phyloP scores from a whole-genome alignment of 2,113 vertebrate genomes.

The Puntigrus tetrazona region DNA sequence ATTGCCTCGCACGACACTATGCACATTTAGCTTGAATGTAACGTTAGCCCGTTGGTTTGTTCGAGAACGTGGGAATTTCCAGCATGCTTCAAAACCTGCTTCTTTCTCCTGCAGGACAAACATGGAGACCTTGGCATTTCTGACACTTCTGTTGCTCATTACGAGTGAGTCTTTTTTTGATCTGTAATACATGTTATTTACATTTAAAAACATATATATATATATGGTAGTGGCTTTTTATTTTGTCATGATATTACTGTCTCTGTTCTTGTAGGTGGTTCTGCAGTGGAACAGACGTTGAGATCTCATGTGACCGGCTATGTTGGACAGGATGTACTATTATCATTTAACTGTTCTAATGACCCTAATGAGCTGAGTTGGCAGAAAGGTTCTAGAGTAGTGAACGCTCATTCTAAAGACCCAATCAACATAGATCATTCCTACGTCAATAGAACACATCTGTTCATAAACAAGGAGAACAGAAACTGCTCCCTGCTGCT shows the following conservation, averaged over 20 bases:
- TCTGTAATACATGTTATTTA: neutral
- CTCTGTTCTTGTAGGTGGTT: slow-evolving; percentile 24
- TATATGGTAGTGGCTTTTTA: no score
- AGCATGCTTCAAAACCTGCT: neutral
- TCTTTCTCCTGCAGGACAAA: neutral
- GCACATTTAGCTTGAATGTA: neutral
- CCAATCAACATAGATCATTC: accelerated
- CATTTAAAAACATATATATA: neutral
- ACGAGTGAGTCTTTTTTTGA: neutral
- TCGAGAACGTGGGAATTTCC: neutral
- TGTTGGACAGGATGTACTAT: neutral
- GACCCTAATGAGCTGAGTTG: neutral
- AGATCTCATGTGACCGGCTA: accelerated
- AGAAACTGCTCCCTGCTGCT: slow-evolving; percentile 39
- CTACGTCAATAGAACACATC: neutral
- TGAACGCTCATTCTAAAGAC: accelerated
- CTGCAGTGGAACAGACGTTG: neutral
- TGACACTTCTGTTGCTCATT: slow-evolving; percentile 1
- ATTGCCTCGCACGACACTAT: neutral
- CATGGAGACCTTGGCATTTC: neutral
- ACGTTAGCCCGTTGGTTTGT: neutral
- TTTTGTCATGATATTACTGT: neutral
- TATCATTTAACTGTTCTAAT: slow-evolving; percentile 52
- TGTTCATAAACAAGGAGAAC: neutral
- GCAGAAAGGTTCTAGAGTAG: neutral